Evolutionary conservation across 2,113 vertebrate species (phyloP).

Genomic region (Vulpes lagopus): DNA sequence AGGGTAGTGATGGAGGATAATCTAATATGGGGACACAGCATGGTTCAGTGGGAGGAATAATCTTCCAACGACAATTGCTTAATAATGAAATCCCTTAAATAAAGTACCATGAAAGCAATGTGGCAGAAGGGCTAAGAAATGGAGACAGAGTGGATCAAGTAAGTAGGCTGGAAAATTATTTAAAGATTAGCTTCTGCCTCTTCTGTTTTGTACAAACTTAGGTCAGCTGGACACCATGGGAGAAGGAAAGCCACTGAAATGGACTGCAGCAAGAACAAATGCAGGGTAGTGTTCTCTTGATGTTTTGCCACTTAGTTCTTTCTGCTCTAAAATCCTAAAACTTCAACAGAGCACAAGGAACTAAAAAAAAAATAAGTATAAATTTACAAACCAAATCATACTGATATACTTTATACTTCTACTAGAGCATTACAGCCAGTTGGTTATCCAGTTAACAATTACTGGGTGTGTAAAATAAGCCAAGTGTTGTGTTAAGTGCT

Average conservation of each 20-base stretch:
- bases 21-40: neutral
- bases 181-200: neutral
- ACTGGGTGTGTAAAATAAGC: neutral
- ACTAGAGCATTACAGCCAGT: neutral
- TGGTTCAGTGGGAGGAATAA: neutral
- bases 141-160: neutral
- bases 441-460: neutral
- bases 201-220: neutral
- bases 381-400: neutral
- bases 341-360: neutral
- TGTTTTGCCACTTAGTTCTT: neutral
- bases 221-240: neutral
- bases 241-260: neutral
- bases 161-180: neutral
- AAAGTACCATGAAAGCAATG: neutral
- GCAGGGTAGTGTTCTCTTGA: neutral
- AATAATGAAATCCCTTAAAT: conserved; percentile 30
- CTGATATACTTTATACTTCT: neutral
- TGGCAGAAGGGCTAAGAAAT: neutral
- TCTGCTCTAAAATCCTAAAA: conserved; percentile 24
- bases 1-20: neutral
- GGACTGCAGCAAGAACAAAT: neutral
- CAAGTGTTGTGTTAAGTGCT: neutral
- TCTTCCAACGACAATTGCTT: conserved; percentile 1
- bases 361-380: neutral